A percentile compares a stretch with the other conserved stretches of the same genome.
These are phyloP conservation scores for Peromyscus californicus DNA, from an alignment of 2,113 vertebrate genomes.

Conservation along the genomic window DNA sequence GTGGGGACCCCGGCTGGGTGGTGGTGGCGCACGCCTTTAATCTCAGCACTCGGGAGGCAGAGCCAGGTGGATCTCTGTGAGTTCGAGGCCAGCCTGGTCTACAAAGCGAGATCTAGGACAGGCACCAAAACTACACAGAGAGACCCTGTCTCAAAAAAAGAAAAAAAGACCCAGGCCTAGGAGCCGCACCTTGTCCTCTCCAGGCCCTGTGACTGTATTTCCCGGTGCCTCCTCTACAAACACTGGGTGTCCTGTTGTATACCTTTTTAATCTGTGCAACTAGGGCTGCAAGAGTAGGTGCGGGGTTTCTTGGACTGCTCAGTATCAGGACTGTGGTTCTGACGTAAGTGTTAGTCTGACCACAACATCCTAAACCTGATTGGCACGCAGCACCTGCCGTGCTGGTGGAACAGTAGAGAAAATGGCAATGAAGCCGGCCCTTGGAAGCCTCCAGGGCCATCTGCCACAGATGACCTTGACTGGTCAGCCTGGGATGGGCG, in stretches of 20 bases:
- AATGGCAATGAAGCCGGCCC: neutral
- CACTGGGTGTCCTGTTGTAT: accelerated
- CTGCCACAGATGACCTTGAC: neutral
- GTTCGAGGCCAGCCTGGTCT: too few species aligned
- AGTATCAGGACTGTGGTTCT: neutral
- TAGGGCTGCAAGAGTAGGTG: neutral
- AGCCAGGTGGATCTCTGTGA: too few species aligned
- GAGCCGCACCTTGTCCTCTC: neutral
- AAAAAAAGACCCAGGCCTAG: too few species aligned
- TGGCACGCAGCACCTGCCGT: accelerated
- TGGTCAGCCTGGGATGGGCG: accelerated
- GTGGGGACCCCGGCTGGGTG: too few species aligned
- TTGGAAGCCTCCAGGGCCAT: neutral
- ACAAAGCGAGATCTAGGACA: too few species aligned
- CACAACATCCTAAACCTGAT: accelerated
- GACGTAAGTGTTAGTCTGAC: neutral
- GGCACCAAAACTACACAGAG: too few species aligned
- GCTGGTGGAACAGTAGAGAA: accelerated
- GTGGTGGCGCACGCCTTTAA: too few species aligned
- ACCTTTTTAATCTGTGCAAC: accelerated
- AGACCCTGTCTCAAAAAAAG: too few species aligned
- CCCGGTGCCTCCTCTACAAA: neutral
- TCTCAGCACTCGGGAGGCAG: too few species aligned
- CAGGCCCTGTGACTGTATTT: neutral
- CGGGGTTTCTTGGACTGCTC: neutral